Evolutionary conservation across 2,888 invertebrate species (phyloP).

Genomic region (Scaptomyza cyrtandrae): DNA sequence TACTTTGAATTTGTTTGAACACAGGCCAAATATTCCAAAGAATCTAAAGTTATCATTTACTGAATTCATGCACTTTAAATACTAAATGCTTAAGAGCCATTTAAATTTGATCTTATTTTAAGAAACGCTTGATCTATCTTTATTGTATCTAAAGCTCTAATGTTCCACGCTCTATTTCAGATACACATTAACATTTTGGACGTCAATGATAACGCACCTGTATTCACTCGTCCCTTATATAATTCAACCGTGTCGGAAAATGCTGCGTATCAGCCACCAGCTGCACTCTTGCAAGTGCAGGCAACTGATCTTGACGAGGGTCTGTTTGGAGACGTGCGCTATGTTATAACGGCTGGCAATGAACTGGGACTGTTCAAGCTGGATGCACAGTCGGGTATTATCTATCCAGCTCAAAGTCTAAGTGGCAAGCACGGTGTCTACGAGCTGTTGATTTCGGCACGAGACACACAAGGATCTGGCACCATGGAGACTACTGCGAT

Average conservation of each 20-base stretch:
- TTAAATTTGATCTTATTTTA: too few species aligned
- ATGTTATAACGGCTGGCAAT: slow-evolving; percentile 89
- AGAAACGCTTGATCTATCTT: too few species aligned
- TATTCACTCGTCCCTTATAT: slow-evolving; percentile 91
- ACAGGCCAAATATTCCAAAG: too few species aligned
- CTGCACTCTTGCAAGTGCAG: slow-evolving; percentile 91
- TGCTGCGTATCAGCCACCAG: slow-evolving; percentile 91
- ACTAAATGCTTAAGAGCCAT: too few species aligned
- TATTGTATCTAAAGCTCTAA: background rate
- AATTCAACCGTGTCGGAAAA: slow-evolving; percentile 93
- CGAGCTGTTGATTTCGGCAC: slow-evolving; percentile 89
- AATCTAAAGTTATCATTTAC: too few species aligned
- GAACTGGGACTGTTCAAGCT: slow-evolving; percentile 89
- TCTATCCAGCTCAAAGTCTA: slow-evolving; percentile 91
- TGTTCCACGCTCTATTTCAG: slow-evolving; percentile 79
- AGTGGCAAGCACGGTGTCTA: slow-evolving; percentile 87
- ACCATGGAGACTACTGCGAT: slow-evolving; percentile 88
- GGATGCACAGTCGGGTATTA: slow-evolving; percentile 91
- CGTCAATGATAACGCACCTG: slow-evolving; percentile 95
- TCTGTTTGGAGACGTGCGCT: slow-evolving; percentile 90
- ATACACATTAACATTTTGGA: slow-evolving; percentile 91
- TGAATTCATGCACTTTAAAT: too few species aligned
- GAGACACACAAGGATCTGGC: slow-evolving; percentile 90
- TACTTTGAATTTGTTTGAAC: too few species aligned
- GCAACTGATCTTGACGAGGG: slow-evolving; percentile 94